A percentile compares a stretch with the other conserved stretches of the same genome.
These are phyloP conservation scores for Pararge aegeria DNA, from an alignment of 1,140 invertebrate species.

Conservation along the genomic window DNA sequence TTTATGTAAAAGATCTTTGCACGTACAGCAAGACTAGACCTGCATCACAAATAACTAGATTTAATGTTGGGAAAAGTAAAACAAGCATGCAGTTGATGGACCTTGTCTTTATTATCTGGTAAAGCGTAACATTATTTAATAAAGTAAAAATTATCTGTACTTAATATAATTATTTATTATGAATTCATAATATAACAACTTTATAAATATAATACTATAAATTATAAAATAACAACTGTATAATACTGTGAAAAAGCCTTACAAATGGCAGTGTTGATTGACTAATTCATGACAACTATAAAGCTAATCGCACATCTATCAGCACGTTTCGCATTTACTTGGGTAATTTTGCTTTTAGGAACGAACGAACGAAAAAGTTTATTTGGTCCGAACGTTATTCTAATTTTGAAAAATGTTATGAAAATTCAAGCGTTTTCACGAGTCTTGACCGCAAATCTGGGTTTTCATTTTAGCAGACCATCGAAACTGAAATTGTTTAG, in stretches of 20 bases:
- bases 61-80: not conserved
- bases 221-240: constrained; percentile 25
- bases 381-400: too few species aligned
- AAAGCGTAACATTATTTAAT: constrained; percentile 5
- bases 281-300: not conserved
- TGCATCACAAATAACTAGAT: not conserved
- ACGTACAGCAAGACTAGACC: too few species aligned
- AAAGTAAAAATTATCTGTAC: not conserved
- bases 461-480: too few species aligned
- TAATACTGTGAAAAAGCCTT: constrained; percentile 28
- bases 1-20: too few species aligned
- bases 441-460: too few species aligned
- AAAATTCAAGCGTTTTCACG: too few species aligned
- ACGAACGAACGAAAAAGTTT: too few species aligned
- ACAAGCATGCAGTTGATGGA: not conserved
- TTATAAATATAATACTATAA: constrained; percentile 26
- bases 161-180: not conserved
- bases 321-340: too few species aligned
- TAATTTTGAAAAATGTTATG: too few species aligned
- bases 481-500: too few species aligned
- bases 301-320: too few species aligned
- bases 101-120: constrained; percentile 3
- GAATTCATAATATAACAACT: constrained; percentile 12
- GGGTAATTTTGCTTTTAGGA: too few species aligned
- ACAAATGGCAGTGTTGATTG: constrained; percentile 26